These are phyloP conservation scores for Dermatemys mawii DNA, from an alignment of 2,113 vertebrate genomes.

Conservation along the genomic window DNA sequence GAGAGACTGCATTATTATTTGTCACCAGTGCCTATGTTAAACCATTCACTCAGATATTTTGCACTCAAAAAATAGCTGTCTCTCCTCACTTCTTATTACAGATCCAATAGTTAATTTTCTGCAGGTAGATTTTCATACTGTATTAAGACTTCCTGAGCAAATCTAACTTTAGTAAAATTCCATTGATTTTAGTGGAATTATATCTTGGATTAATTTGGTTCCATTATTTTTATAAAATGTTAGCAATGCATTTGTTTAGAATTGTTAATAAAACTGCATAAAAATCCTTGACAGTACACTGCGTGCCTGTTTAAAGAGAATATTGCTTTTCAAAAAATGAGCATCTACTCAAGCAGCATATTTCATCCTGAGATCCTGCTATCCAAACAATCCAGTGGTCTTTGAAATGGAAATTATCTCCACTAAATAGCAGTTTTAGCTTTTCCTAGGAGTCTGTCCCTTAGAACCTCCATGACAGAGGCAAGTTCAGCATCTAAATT, in stretches of 20 bases:
- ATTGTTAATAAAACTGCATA: slow-evolving; percentile 31
- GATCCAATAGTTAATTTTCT: slow-evolving; percentile 35
- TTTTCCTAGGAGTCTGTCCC: slow-evolving; percentile 15
- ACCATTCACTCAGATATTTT: not conserved
- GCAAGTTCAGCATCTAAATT: not conserved
- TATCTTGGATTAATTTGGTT: slow-evolving; percentile 22
- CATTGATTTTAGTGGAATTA: slow-evolving; percentile 31
- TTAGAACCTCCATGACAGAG: slow-evolving; percentile 32
- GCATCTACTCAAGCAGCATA: slow-evolving; percentile 59
- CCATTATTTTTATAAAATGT: not conserved
- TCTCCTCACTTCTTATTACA: slow-evolving; percentile 44
- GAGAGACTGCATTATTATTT: not conserved
- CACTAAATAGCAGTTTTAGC: slow-evolving; percentile 28
- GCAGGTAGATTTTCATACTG: slow-evolving; percentile 9
- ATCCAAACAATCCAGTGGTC: slow-evolving; percentile 71
- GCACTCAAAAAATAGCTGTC: slow-evolving; percentile 8
- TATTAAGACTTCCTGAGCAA: slow-evolving; percentile 8
- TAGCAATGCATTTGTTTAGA: slow-evolving; percentile 38
- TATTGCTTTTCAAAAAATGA: slow-evolving; percentile 62
- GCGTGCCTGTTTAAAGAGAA: slow-evolving; percentile 59
- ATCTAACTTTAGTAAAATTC: not conserved
- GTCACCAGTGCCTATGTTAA: not conserved
- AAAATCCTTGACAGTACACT: slow-evolving; percentile 37
- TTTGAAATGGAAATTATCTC: slow-evolving; percentile 81
- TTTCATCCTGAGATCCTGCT: slow-evolving; percentile 67